Conservation (phyloP, 2,888 invertebrate species). For the Siphonodentalium dalli region DNA sequence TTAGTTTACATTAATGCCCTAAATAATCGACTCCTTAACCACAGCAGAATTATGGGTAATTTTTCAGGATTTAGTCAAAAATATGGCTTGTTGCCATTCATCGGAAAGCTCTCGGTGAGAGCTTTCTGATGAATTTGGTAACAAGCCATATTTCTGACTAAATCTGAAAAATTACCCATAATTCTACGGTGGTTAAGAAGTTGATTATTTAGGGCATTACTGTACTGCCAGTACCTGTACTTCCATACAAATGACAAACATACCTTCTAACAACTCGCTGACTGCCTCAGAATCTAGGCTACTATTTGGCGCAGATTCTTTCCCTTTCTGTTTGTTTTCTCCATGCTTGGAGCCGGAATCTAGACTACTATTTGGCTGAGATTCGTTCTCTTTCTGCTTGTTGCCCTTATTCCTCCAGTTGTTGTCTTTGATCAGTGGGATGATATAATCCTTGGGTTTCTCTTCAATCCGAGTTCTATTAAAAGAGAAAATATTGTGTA, state of each 20-base stretch:
- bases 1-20: no score
- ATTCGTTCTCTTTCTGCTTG: slow-evolving; percentile 18
- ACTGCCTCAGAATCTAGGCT: slow-evolving; percentile 46
- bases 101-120: no score
- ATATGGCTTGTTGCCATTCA: no score
- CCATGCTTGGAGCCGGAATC: slow-evolving; percentile 30
- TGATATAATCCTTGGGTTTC: slow-evolving; percentile 49
- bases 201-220: no score
- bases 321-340: slow-evolving; percentile 14
- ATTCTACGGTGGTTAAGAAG: no score
- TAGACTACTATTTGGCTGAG: slow-evolving; percentile 20
- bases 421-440: slow-evolving; percentile 65
- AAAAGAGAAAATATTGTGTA: slow-evolving; percentile 2
- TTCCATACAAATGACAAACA: background rate
- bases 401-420: slow-evolving; percentile 55
- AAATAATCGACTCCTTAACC: no score
- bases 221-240: no score
- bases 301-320: slow-evolving; percentile 16
- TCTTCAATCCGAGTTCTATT: slow-evolving; percentile 34
- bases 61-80: no score
- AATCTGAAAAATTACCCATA: no score
- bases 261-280: slow-evolving; percentile 52
- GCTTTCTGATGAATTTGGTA: no score
- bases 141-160: no score
- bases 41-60: no score